A percentile compares a stretch with the other conserved stretches of the same genome.
Conservation (phyloP, 2,797 vertebrate species). For the Smutsia temminckii region DNA sequence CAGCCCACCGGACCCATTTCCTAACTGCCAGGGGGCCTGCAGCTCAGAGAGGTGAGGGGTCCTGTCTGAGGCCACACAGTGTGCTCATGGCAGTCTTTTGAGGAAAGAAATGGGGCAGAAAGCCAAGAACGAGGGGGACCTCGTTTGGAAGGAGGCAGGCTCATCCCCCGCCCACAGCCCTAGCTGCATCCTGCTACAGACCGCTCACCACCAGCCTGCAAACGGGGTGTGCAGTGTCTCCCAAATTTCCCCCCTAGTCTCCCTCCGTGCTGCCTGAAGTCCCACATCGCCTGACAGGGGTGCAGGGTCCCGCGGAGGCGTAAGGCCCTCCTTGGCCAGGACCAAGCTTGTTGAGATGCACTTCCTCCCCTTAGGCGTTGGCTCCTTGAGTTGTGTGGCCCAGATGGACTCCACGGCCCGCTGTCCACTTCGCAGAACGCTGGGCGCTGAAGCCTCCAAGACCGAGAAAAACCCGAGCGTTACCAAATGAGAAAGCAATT, state of each 20-base stretch:
- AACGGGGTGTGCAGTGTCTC: fast-evolving
- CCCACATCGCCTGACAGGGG: neutral
- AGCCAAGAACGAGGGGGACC: neutral
- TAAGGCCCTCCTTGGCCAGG: fast-evolving
- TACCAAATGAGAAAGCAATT: neutral
- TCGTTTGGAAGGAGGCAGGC: fast-evolving
- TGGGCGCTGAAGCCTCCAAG: neutral
- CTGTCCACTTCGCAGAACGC: neutral
- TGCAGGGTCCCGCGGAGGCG: fast-evolving
- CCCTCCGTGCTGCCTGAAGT: fast-evolving
- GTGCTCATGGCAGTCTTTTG: neutral
- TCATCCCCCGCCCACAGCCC: neutral
- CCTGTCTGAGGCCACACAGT: neutral
- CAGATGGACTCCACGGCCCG: neutral
- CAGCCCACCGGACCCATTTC: fast-evolving
- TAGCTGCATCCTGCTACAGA: neutral
- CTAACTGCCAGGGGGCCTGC: neutral
- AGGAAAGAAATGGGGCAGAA: neutral
- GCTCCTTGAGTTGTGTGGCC: fast-evolving
- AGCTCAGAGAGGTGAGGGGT: neutral
- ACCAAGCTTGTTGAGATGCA: fast-evolving
- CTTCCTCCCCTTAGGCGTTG: fast-evolving
- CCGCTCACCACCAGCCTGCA: neutral
- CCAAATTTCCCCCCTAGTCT: neutral
- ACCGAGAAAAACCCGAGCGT: fast-evolving